phyloP scores from a whole-genome alignment of 2,888 invertebrate species.

The Cylindroiulus punctatus region DNA sequence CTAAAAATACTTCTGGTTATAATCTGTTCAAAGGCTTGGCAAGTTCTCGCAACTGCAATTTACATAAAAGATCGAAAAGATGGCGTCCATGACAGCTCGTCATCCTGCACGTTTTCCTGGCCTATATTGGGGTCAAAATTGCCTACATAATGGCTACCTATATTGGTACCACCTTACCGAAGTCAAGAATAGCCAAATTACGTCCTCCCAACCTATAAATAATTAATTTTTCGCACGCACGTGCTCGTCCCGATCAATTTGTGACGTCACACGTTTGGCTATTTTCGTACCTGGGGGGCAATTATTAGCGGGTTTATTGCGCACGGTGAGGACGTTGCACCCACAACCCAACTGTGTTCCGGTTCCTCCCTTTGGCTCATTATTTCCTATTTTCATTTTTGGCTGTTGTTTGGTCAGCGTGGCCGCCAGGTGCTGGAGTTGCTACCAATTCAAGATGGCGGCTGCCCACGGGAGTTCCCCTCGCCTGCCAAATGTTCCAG shows the following conservation, averaged over 20 bases:
- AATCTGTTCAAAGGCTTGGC: no score
- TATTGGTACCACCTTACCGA: not conserved
- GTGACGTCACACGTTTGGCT: not conserved
- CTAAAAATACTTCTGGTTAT: no score
- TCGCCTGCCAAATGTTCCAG: no score
- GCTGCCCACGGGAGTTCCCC: not conserved
- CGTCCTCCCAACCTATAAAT: not conserved
- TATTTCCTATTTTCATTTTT: not conserved
- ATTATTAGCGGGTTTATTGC: not conserved
- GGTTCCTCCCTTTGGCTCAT: not conserved
- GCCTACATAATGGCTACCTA: no score
- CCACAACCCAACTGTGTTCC: not conserved
- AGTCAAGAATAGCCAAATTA: not conserved
- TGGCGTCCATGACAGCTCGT: no score
- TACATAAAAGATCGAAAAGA: no score
- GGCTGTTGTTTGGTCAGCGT: not conserved
- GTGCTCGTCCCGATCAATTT: no score
- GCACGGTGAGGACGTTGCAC: not conserved
- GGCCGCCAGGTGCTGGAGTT: not conserved
- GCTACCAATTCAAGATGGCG: not conserved
- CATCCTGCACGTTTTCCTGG: no score
- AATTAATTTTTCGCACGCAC: conserved; percentile 28
- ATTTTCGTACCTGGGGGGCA: not conserved
- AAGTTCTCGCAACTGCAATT: no score
- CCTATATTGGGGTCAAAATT: not conserved